Evolutionary conservation across 2,797 vertebrate genomes (phyloP).

Genomic region (Monodelphis domestica): DNA sequence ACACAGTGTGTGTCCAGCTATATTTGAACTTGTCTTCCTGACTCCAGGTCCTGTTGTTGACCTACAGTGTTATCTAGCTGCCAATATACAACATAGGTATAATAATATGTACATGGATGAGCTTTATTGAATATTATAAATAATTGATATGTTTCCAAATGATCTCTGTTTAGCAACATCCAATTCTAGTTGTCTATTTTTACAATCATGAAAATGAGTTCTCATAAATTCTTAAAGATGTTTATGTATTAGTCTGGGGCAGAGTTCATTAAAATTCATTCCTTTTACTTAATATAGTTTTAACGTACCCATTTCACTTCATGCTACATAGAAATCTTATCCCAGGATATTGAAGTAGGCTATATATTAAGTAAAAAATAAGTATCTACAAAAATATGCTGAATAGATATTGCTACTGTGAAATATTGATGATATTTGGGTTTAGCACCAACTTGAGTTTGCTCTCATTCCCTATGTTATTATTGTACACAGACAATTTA

Average conservation of each 20-base stretch:
- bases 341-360: slow-evolving; percentile 59
- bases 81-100: neutral
- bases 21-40: neutral
- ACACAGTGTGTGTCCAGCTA: neutral
- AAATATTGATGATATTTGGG: neutral
- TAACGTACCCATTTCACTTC: neutral
- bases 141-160: slow-evolving; percentile 32
- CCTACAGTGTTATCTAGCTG: neutral
- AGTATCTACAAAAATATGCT: slow-evolving; percentile 51
- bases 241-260: slow-evolving; percentile 28
- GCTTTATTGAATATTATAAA: neutral
- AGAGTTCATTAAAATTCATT: slow-evolving; percentile 57
- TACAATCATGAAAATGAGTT: slow-evolving; percentile 51
- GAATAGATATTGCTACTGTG: neutral
- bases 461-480: neutral
- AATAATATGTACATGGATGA: neutral
- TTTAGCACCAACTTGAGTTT: neutral
- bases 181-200: slow-evolving; percentile 32
- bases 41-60: neutral
- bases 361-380: slow-evolving; percentile 51
- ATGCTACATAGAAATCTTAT: slow-evolving; percentile 54
- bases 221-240: neutral
- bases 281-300: slow-evolving; percentile 63
- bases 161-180: slow-evolving; percentile 43
- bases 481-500: neutral